phyloP scores from a whole-genome alignment of 2,797 vertebrate species.

The Myotis pilosus region DNA sequence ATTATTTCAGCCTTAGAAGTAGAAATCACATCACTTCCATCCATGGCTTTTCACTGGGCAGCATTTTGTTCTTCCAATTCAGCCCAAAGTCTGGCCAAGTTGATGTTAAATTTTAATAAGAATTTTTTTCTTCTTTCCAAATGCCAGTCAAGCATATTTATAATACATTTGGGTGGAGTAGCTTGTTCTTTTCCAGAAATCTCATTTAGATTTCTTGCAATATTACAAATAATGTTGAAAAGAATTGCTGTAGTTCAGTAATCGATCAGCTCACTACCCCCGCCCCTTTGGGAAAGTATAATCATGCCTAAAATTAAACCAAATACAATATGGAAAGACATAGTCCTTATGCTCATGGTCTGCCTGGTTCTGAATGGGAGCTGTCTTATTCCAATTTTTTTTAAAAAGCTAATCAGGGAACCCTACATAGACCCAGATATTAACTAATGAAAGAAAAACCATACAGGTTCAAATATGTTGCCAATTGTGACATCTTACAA shows the following conservation, averaged over 20 bases:
- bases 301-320: background rate
- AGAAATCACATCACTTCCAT: background rate
- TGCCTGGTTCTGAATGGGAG: background rate
- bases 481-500: background rate
- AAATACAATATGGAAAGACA: background rate
- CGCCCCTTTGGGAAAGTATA: background rate
- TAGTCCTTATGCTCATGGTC: background rate
- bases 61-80: conserved; percentile 47
- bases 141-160: conserved; percentile 65
- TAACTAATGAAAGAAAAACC: conserved; percentile 10
- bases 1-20: background rate
- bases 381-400: background rate
- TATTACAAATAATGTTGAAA: conserved; percentile 47
- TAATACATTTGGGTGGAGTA: conserved; percentile 15
- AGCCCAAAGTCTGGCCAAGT: conserved; percentile 69
- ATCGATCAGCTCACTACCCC: background rate
- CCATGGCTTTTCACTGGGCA: conserved; percentile 18
- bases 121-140: conserved; percentile 63
- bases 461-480: background rate
- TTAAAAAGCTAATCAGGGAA: background rate
- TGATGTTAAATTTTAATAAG: conserved; percentile 76
- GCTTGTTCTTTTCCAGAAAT: conserved; percentile 65
- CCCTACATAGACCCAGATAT: background rate
- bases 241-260: background rate
- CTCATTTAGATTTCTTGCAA: conserved; percentile 41